Evolutionary conservation across 1,140 invertebrate species (phyloP), one percentile per base, ranked within the genome.

Genomic region (Drosophila subpulchrella): DNA sequence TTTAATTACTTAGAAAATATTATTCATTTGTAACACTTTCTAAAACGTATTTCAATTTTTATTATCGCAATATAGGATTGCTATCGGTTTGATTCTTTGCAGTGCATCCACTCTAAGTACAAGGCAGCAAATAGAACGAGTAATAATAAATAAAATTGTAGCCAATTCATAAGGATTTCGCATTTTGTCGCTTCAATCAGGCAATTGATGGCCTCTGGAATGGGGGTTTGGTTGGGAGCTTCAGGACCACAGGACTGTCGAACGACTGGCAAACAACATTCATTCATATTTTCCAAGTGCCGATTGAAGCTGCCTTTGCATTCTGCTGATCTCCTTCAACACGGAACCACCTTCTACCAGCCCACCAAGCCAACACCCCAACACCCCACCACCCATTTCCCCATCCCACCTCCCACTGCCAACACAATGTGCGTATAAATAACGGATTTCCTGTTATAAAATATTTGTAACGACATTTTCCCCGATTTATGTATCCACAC

Each of bases 71-170:
- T n/a, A 15, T 11, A 20, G 17, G 1, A 50, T 2, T 12, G 44
- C 30, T 10, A 12, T 46, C n/a, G 10, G 0, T 8, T 2, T 32
- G 1, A 8, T 30, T 55, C 8, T n/a, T 13, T 4, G 3, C 32
- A 41, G 47, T 58, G 36, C 44, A 39, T 50, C 13, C 11, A 55
- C 41, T 65, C 30, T 42, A 24, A 75, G 48, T 77, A 63, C 56
- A 32, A 70, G 60, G 65, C 63, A 51, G 68, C 63, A 86, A 86
- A 86, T 68, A 86, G 74, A 84, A 84, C 56, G 75, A 86, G 84
- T 83, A 89, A 88, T 88, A 88, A 88, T 89, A 88, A 83, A 88
- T 88, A 88, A 88, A 88, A 88, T 88, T 88, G 77, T 78, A 89
- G 80, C 81, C 84, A 89, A 88, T 88, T 88, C 84, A 89, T 89